Evolutionary conservation across 2,888 invertebrate species (phyloP), one percentile per base, ranked within the genome.

Genomic region (Eupithecia tripunctaria): DNA sequence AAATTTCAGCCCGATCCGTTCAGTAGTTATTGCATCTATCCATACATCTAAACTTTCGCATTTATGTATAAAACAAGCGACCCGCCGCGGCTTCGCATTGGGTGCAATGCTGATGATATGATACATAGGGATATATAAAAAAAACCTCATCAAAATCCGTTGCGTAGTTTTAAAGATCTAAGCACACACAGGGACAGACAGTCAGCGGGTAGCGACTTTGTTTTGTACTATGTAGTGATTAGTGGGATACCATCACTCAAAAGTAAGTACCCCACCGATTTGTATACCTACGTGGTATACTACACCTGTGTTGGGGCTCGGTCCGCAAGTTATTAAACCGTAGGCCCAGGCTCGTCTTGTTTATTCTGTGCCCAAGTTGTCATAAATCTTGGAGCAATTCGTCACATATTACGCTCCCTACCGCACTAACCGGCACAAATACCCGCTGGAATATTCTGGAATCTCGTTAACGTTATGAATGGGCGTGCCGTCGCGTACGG

Each of bases 391-490:
- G 29, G 25, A 70, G 67, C 29, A 68, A 67, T 70, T 72, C 72
- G 70, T 75, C 72, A 67, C 71, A 75, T 72, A 75, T 74, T 70
- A 75, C 70, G 70, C 70, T 66, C 70, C 60, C 38, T 70, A 62
- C 71, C 67, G 64, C 67, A 64, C 69, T 29, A 67, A 63, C 56
- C 29, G 29, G 29, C 60, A 60, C 64, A 38, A 36, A 38, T 36
- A 64, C 21, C n/a, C 64, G 64, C 76, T 77, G 76, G 75, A 77
- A 78, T 80, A 80, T 80, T 77, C 80, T 76, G 76, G 74, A 74
- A 78, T 78, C 76, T 80, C 74, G 79, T 80, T 79, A 79, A 73
- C 74, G 77, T 78, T 77, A 80, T 75, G 79, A 76, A 77, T 75
- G 73, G 71, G 56, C 21, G 62, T 70, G 59, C 69, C 70, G 71